A percentile compares a stretch with the other conserved stretches of the same genome.
phyloP scores from a whole-genome alignment of 2,797 vertebrate species.

The Hydrophis major region DNA sequence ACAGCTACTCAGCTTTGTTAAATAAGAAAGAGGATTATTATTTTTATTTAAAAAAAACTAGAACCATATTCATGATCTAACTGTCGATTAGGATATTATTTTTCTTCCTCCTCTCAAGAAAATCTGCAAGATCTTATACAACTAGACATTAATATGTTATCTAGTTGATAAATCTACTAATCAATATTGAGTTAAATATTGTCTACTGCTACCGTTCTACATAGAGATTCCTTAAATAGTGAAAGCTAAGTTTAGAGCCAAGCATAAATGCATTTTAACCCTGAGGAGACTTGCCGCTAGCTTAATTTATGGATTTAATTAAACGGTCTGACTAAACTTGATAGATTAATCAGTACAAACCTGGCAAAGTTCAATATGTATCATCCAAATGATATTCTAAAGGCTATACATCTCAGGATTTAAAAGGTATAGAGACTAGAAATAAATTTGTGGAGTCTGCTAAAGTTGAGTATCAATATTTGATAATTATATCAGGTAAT shows the following conservation, averaged over 20 bases:
- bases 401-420: constrained; percentile 1
- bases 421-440: neutral
- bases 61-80: neutral
- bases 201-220: neutral
- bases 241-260: constrained; percentile 1
- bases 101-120: neutral
- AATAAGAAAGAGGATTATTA: neutral
- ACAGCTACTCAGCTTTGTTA: neutral
- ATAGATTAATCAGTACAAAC: neutral
- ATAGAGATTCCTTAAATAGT: neutral
- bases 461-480: neutral
- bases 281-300: neutral
- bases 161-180: neutral
- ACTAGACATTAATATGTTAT: neutral
- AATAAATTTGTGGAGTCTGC: neutral
- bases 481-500: neutral
- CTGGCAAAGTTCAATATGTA: neutral
- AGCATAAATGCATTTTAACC: constrained; percentile 6
- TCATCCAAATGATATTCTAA: constrained; percentile 1
- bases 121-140: neutral
- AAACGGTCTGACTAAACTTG: constrained; percentile 9
- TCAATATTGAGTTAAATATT: neutral
- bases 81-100: neutral
- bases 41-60: neutral
- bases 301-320: constrained; percentile 8